Evolutionary conservation across 1,140 invertebrate genomes (phyloP).

Genomic region (Brachionus sp.): DNA sequence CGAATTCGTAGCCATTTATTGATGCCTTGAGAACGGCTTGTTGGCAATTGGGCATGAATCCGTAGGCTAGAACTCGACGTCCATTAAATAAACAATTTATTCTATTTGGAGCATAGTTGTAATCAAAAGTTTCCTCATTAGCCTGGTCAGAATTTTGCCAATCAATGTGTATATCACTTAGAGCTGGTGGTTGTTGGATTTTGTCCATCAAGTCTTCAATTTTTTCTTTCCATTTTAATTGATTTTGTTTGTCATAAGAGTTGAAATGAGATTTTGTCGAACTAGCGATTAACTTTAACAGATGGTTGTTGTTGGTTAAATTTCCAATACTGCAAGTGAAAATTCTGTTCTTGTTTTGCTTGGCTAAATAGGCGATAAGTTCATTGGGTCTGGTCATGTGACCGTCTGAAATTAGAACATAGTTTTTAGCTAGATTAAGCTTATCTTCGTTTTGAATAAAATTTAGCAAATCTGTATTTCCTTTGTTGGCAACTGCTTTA

Average conservation of each 20-base stretch:
- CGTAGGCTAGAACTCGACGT: slow-evolving; percentile 56
- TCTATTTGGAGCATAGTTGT: slow-evolving; percentile 54
- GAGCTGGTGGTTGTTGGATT: slow-evolving; percentile 52
- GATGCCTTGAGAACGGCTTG: slow-evolving; percentile 55
- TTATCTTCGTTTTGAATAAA: not conserved
- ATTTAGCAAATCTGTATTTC: slow-evolving; percentile 29
- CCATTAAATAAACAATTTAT: slow-evolving; percentile 57
- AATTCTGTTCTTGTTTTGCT: not conserved
- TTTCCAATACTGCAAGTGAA: slow-evolving; percentile 48
- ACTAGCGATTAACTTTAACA: slow-evolving; percentile 52
- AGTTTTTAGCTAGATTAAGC: not conserved
- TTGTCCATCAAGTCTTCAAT: slow-evolving; percentile 52
- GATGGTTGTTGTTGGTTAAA: slow-evolving; percentile 53
- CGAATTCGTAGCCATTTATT: slow-evolving; percentile 54
- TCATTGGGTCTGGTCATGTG: slow-evolving; percentile 31
- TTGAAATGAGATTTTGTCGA: slow-evolving; percentile 54
- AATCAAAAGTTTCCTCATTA: slow-evolving; percentile 48
- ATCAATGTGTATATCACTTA: slow-evolving; percentile 53
- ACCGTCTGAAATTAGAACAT: slow-evolving; percentile 27
- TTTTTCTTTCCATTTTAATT: slow-evolving; percentile 57
- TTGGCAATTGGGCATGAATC: slow-evolving; percentile 57
- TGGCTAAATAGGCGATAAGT: not conserved
- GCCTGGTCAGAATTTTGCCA: slow-evolving; percentile 52
- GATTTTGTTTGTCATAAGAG: slow-evolving; percentile 53
- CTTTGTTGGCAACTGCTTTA: not conserved